Conservation (phyloP, 2,888 invertebrate species). For the Rapana venosa region DNA sequence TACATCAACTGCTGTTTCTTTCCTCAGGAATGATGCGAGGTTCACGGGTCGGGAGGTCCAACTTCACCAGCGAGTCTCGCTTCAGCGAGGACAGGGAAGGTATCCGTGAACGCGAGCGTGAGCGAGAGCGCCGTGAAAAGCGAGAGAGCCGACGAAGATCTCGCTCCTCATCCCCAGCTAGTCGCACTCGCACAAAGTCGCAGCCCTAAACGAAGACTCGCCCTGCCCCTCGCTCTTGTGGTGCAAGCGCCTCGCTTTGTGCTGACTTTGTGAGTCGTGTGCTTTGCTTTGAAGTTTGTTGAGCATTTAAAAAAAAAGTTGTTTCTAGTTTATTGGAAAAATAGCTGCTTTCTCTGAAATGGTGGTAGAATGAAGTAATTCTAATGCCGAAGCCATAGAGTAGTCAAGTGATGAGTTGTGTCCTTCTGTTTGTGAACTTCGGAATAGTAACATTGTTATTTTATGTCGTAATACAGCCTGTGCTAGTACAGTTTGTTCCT, state of each 20-base stretch:
- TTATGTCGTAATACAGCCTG: no score
- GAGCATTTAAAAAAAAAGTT: not conserved
- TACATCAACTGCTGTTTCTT: no score
- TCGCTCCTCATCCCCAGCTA: slow-evolving; percentile 70
- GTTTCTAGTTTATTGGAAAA: not conserved
- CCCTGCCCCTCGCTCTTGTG: slow-evolving; percentile 88
- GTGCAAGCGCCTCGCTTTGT: slow-evolving; percentile 94
- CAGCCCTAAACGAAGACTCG: slow-evolving; percentile 83
- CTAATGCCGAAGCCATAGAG: no score
- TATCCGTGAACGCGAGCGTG: slow-evolving; percentile 74
- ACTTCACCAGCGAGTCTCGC: slow-evolving; percentile 28
- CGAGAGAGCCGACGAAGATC: slow-evolving; percentile 69
- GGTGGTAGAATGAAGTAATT: no score
- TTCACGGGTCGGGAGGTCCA: slow-evolving; percentile 24
- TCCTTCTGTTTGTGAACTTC: no score
- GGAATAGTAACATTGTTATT: no score
- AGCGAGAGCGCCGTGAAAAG: slow-evolving; percentile 76
- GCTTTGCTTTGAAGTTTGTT: not conserved
- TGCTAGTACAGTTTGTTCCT: no score
- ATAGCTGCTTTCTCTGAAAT: not conserved
- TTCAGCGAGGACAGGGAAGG: slow-evolving; percentile 52
- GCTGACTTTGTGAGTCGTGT: slow-evolving; percentile 88
- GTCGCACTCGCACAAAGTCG: slow-evolving; percentile 72
- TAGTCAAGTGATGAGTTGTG: no score
- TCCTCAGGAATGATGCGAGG: slow-evolving; percentile 34